A percentile compares a stretch with the other conserved stretches of the same genome.
phyloP scores from a whole-genome alignment of 1,140 invertebrate species.

The Bactericera cockerelli region DNA sequence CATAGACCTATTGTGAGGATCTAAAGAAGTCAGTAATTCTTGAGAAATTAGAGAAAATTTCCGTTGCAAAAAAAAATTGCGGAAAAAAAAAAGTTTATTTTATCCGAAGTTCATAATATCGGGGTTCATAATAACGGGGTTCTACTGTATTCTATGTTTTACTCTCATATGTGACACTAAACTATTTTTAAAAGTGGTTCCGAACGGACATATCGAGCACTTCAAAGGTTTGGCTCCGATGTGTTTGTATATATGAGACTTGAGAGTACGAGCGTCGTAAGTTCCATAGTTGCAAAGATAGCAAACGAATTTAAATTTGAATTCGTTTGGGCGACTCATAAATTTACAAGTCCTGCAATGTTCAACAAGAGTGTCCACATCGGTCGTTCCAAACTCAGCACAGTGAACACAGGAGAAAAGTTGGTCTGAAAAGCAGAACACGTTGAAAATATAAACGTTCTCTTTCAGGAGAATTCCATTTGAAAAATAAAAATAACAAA shows the following conservation, averaged over 20 bases:
- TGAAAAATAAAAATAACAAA: neutral
- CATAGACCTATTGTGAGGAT: too few relatives aligned
- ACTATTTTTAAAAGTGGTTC: neutral
- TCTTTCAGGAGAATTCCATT: too few relatives aligned
- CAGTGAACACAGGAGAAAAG: neutral
- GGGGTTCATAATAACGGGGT: too few relatives aligned
- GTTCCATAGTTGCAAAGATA: neutral
- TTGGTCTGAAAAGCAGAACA: neutral
- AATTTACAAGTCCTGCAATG: neutral
- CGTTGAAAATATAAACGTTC: neutral
- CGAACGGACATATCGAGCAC: neutral
- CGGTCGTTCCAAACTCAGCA: neutral
- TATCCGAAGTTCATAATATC: too few relatives aligned
- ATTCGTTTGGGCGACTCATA: neutral
- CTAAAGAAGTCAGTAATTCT: too few relatives aligned
- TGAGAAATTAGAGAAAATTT: too few relatives aligned
- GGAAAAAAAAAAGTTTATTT: too few relatives aligned
- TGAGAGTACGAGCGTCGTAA: neutral
- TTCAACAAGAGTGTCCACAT: neutral
- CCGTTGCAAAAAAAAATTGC: too few relatives aligned
- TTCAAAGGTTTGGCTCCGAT: neutral
- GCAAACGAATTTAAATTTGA: neutral
- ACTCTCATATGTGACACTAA: neutral
- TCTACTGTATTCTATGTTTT: too few relatives aligned
- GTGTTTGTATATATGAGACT: neutral